Base-by-base conservation (phyloP, 1,140 invertebrate genomes). In the Leptestheria dahalacensis region DNA sequence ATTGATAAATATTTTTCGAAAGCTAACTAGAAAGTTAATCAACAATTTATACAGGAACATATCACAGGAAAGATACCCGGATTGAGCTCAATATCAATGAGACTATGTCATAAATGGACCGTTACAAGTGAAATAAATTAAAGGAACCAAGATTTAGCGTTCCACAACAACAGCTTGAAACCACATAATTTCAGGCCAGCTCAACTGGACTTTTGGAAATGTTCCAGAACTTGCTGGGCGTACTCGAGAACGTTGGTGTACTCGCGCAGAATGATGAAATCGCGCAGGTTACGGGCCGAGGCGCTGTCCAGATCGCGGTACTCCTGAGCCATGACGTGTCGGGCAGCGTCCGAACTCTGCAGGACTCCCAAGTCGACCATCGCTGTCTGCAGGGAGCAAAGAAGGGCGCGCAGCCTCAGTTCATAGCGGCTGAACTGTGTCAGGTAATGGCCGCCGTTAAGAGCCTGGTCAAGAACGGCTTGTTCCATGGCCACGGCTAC, bases 401-500 rank as follows among this genome's bases (percentile, higher is more conserved):
- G 69, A 0, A 79, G 72, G 64, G 70, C 68, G 66, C 74, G 77
- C 12, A 84, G 71, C 52, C 78, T 72, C 66, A 70, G 73, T 65
- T 82, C 77, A 28, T 77, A 72, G 15, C 75, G 71, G 26, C 73
- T 72, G 68, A 83, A 84, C 48, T 77, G 65, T 6, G 73, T 68
- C 54, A 71, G 65, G 68, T 79, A 82, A 20, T 70, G 62, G 3
- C 70, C 71, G 6, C 67, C 65, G 59, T 77, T 65, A 23, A 78
- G 69, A 4, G 77, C 71, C 59, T 82, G 78, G 62, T 84, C 82
- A 68, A 75, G 73, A n/a, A 78, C 74, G 11, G 83, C 74, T 68
- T 83, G 81, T 61, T 84, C 82, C 48, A 84, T 63, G 24, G 77
- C 82, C 0, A 83, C 81, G 1, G 80, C 81, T 62, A 78, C 77